Percentiles rank a stretch among this genome's conserved stretches.
These are phyloP conservation scores for Mallotus villosus DNA, from an alignment of 2,797 vertebrate species.

Conservation along the genomic window DNA sequence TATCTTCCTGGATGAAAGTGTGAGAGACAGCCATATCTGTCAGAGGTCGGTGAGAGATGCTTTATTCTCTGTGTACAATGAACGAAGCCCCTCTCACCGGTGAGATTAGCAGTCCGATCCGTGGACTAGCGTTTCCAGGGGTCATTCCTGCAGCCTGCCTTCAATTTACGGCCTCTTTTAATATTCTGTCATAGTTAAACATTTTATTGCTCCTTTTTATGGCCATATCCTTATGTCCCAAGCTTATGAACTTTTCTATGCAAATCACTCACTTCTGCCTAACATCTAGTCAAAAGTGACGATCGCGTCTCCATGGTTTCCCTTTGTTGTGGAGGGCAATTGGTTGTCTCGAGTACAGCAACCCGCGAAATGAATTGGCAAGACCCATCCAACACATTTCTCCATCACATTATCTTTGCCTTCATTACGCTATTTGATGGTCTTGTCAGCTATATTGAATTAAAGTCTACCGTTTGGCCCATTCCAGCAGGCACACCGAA, in stretches of 20 bases:
- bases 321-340: constrained; percentile 37
- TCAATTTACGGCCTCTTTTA: constrained; percentile 80
- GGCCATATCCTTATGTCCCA: constrained; percentile 78
- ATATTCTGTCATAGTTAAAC: constrained; percentile 81
- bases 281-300: constrained; percentile 46
- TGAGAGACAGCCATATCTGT: constrained; percentile 74
- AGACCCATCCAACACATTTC: constrained; percentile 37
- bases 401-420: constrained; percentile 48
- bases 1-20: constrained; percentile 66
- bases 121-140: constrained; percentile 59
- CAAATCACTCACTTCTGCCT: constrained; percentile 71
- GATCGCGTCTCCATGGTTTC: constrained; percentile 35
- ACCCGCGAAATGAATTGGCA: constrained; percentile 34
- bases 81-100: constrained; percentile 53
- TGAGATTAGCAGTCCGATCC: constrained; percentile 64
- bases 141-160: constrained; percentile 70
- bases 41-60: constrained; percentile 60
- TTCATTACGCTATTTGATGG: constrained; percentile 27
- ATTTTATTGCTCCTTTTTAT: constrained; percentile 77
- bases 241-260: constrained; percentile 83
- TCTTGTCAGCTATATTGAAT: constrained; percentile 49
- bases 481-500: constrained; percentile 36
- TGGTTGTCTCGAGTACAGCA: constrained; percentile 12
- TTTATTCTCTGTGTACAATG: constrained; percentile 76
- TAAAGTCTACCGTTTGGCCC: constrained; percentile 49